A percentile compares a stretch with the other conserved stretches of the same genome.
phyloP scores from a whole-genome alignment of 1,140 invertebrate species.

The Saccostrea echinata region DNA sequence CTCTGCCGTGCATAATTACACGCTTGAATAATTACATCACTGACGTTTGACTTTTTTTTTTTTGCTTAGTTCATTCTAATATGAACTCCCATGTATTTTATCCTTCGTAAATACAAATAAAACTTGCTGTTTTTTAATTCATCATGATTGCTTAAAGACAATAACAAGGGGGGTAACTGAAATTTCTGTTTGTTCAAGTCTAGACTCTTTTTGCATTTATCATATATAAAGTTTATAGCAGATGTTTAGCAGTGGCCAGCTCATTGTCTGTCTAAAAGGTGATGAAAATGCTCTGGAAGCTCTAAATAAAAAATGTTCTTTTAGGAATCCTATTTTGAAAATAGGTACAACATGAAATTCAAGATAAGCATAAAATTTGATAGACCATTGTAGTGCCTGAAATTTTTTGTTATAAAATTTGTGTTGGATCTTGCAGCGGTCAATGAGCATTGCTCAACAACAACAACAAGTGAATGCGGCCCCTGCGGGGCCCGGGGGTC shows the following conservation, averaged over 20 bases:
- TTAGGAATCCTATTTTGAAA: too few relatives aligned
- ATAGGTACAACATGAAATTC: too few relatives aligned
- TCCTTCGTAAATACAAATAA: not conserved
- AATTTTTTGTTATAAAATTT: constrained; percentile 16
- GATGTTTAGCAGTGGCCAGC: too few relatives aligned
- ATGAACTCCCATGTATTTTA: constrained; percentile 7
- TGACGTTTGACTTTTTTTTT: not conserved
- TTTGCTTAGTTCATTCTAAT: constrained; percentile 29
- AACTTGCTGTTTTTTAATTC: too few relatives aligned
- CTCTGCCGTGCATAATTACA: constrained; percentile 38
- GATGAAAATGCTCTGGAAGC: too few relatives aligned
- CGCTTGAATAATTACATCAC: constrained; percentile 34
- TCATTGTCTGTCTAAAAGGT: too few relatives aligned
- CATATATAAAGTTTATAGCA: too few relatives aligned
- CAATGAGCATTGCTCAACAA: constrained; percentile 42
- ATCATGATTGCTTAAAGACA: too few relatives aligned
- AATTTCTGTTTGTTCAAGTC: too few relatives aligned
- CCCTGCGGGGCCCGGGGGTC: constrained; percentile 20
- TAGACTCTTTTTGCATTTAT: too few relatives aligned
- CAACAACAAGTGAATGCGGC: constrained; percentile 8
- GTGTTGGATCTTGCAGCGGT: constrained; percentile 41
- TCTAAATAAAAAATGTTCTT: too few relatives aligned
- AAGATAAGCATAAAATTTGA: not conserved
- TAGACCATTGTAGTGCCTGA: not conserved
- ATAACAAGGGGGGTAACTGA: too few relatives aligned